A percentile compares a stretch with the other conserved stretches of the same genome.
phyloP scores from a whole-genome alignment of 2,888 invertebrate genomes.

The Xanthia togata region DNA sequence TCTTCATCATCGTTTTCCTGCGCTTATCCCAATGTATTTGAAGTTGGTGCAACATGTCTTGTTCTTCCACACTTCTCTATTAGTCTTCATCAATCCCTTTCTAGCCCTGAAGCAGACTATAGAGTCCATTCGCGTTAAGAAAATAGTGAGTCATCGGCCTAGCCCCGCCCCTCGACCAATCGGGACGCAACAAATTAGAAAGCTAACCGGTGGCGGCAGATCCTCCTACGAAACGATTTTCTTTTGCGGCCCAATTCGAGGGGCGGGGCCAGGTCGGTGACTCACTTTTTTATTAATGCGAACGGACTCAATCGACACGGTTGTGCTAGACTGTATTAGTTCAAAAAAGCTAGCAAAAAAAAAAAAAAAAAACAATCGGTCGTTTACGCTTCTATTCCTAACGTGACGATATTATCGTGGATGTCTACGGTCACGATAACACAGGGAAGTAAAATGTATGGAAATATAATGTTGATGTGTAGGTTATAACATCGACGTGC shows the following conservation, averaged over 20 bases:
- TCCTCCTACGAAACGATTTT: too few species aligned
- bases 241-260: too few species aligned
- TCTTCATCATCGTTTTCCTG: not conserved
- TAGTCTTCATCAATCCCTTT: not conserved
- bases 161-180: too few species aligned
- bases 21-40: not conserved
- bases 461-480: not conserved
- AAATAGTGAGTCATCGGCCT: too few species aligned
- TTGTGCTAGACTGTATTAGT: not conserved
- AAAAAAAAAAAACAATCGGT: too few species aligned
- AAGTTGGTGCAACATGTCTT: not conserved
- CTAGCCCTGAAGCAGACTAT: not conserved
- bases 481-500: not conserved
- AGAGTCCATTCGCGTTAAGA: too few species aligned
- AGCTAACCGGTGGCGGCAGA: too few species aligned
- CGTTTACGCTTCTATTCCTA: not conserved
- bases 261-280: too few species aligned
- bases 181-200: too few species aligned
- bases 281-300: too few species aligned
- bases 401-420: not conserved
- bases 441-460: not conserved
- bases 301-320: too few species aligned
- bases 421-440: not conserved
- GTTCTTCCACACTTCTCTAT: not conserved
- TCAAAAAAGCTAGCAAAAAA: not conserved